Conservation (phyloP, 2,888 invertebrate genomes). For the Leucozona laternaria region DNA sequence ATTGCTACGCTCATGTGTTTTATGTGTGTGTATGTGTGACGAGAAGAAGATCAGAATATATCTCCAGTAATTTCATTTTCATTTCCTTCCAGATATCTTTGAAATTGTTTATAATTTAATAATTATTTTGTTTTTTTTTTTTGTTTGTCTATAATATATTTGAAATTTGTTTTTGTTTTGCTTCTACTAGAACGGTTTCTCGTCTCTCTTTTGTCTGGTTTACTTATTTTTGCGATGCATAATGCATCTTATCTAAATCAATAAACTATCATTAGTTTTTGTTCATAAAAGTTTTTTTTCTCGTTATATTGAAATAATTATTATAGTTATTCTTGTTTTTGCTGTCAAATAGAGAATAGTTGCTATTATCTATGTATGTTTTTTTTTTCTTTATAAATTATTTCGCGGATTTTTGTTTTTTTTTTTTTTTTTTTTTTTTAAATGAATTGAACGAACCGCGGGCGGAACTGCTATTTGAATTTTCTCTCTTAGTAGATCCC, state of each 20-base stretch:
- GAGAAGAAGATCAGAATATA: conserved; percentile 56
- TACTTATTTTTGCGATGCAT: conserved; percentile 11
- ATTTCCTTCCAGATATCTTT: conserved; percentile 67
- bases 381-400: not conserved
- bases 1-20: not conserved
- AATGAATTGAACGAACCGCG: conserved; percentile 23
- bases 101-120: conserved; percentile 32
- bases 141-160: conserved; percentile 1
- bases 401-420: not conserved
- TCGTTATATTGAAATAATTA: conserved; percentile 28
- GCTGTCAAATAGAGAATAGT: conserved; percentile 70
- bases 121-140: conserved; percentile 14
- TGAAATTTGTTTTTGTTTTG: conserved; percentile 12
- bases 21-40: conserved; percentile 34
- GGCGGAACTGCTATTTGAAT: conserved; percentile 56
- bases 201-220: conserved; percentile 55
- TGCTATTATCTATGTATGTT: conserved; percentile 74
- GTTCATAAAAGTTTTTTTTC: conserved; percentile 24
- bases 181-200: conserved; percentile 74
- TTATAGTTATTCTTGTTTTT: conserved; percentile 31
- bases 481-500: conserved; percentile 45
- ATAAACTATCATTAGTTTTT: conserved; percentile 43
- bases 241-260: conserved; percentile 47
- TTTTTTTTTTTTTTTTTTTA: conserved; percentile 1
- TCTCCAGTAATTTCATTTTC: conserved; percentile 74